A percentile compares a stretch with the other conserved stretches of the same genome.
phyloP scores from a whole-genome alignment of 2,888 invertebrate species.

The Actias luna region DNA sequence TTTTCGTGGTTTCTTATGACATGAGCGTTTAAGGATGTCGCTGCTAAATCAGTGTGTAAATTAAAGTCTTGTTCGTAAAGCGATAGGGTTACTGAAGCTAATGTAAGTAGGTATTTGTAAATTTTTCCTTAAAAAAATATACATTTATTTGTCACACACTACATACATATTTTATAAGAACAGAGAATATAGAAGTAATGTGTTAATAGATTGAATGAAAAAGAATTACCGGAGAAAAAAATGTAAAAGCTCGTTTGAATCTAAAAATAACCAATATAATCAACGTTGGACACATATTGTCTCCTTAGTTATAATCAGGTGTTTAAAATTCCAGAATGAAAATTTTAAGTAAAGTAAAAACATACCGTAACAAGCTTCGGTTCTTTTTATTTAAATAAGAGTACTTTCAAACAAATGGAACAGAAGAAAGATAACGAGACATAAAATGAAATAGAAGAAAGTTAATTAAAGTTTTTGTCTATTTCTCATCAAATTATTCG shows the following conservation, averaged over 20 bases:
- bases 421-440: neutral
- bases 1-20: conserved; percentile 6
- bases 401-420: neutral
- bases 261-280: too few relatives aligned
- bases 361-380: too few relatives aligned
- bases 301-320: too few relatives aligned
- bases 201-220: too few relatives aligned
- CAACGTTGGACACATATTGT: too few relatives aligned
- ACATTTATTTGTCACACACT: neutral
- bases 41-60: neutral
- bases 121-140: neutral
- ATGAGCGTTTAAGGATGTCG: neutral
- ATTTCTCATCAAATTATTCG: neutral
- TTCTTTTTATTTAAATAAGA: neutral
- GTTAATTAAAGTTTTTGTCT: conserved; percentile 5
- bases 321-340: too few relatives aligned
- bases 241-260: too few relatives aligned
- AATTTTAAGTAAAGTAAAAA: too few relatives aligned
- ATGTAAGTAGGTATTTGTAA: neutral
- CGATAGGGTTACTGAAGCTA: neutral
- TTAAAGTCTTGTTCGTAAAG: neutral
- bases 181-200: too few relatives aligned
- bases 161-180: too few relatives aligned
- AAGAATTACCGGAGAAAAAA: too few relatives aligned
- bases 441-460: neutral